Base-by-base conservation (phyloP, 2,888 invertebrate species). In the Torymus tubicola region DNA sequence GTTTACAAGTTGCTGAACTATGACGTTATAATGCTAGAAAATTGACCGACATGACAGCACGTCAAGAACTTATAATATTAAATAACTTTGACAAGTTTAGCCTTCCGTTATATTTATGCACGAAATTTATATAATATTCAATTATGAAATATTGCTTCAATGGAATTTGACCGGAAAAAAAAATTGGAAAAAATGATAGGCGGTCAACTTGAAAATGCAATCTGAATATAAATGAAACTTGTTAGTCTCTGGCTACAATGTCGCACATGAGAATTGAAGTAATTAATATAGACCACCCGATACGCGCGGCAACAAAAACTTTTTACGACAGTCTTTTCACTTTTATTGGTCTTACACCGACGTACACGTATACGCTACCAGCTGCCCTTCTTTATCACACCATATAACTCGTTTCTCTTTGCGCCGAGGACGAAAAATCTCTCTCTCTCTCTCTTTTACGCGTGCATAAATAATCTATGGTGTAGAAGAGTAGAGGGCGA, bases 1-100 rank as follows among this genome's bases (percentile, higher is more conserved):
- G 21, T 67, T 67, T 67, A 10, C 50, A 60, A 71, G 70, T 71
- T 60, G 11, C 50, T 71, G 10, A 71, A 71, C 70, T 71, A 60
- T 60, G 60, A 50, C 50, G 18, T 58, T 58, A 58, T 50, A 60
- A 42, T 58, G 2, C 42, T 50, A 18, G 58, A 70, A 70, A 58
- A 70, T 58, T 70, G 16, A 31, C 12, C 16, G 13, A 70, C 31
- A 42, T 57, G 16, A 42, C 18, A 42, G 31, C 12, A 18, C 18
- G 69, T 16, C 11, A 16, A 16, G 13, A 57, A 70, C 58, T 70
- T 24, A 42, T 42, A 42, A 42, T 50, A 64, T 64, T 2, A 24
- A 61, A 61, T 24, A 61, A 24, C 24, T 61, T 61, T 61, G 2
- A 2, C 24, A 61, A 24, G 61, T 61, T 24, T 42, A 42, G 42